Evolutionary conservation across 2,888 invertebrate genomes (phyloP).

Genomic region (Zaprionus lineosus): DNA sequence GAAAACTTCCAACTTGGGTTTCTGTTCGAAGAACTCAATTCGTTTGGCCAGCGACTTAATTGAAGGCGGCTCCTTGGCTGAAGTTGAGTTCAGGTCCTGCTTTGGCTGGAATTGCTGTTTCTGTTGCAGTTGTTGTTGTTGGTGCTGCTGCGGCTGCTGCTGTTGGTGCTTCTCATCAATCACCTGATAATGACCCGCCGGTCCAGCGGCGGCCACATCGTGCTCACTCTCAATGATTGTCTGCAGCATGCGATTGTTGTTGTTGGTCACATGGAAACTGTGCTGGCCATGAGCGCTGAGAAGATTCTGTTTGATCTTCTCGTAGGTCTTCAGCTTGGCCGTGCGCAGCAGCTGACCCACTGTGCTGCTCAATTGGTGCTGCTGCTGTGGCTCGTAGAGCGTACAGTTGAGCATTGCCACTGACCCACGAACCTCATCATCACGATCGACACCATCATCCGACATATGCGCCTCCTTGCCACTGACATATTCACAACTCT

Average conservation of each 20-base stretch:
- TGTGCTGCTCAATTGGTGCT: slow-evolving; percentile 51
- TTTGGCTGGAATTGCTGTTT: slow-evolving; percentile 1
- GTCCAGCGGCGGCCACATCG: slow-evolving; percentile 75
- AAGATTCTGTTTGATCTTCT: slow-evolving; percentile 80
- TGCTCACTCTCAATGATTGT: slow-evolving; percentile 81
- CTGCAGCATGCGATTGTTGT: slow-evolving; percentile 69
- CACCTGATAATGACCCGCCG: slow-evolving; percentile 78
- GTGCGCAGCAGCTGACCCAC: slow-evolving; percentile 79
- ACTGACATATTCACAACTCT: slow-evolving; percentile 56
- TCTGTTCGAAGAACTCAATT: slow-evolving; percentile 82
- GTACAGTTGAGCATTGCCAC: slow-evolving; percentile 25
- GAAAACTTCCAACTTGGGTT: slow-evolving; percentile 63
- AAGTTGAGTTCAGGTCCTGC: neutral
- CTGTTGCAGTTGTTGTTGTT: slow-evolving; percentile 31
- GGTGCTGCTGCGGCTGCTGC: slow-evolving; percentile 20
- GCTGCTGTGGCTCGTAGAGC: slow-evolving; percentile 29
- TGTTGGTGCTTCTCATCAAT: slow-evolving; percentile 76
- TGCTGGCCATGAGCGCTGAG: slow-evolving; percentile 70
- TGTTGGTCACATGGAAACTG: slow-evolving; percentile 60
- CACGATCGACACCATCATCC: too few species aligned
- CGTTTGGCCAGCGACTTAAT: slow-evolving; percentile 73
- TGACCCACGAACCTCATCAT: too few species aligned
- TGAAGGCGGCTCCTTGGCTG: neutral
- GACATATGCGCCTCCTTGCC: slow-evolving; percentile 46
- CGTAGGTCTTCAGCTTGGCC: slow-evolving; percentile 80